Base-by-base conservation (phyloP, 2,113 vertebrate genomes). In the Engraulis encrasicolus region DNA sequence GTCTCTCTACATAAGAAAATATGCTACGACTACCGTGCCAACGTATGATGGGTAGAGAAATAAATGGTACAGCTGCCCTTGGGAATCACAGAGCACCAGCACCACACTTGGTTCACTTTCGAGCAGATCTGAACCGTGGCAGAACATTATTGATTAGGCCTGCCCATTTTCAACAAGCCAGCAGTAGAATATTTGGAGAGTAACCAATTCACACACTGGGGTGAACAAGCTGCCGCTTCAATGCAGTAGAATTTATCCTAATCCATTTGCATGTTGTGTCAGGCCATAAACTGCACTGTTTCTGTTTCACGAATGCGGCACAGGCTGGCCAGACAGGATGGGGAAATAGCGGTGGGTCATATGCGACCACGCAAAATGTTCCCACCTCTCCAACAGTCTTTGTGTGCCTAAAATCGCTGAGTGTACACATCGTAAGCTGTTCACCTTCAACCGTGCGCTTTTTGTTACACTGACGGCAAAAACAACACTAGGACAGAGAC, bases 391-490 rank as follows among this genome's bases (percentile, higher is more conserved):
- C 85, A 84, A 77, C 84, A 80, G 87, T 92, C 94, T 95, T 95
- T 95, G 93, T 95, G 94, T 89, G 48, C 82, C 20, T 85, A 88
- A 91, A 94, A 93, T 86, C 87, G 92, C 93, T 93, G 94, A 95
- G 91, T 86, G 82, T 40, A 91, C 92, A 88, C 78, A 84, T 71
- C 88, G 83, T 85, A 85, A 49, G 52, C 87, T 79, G 88, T 81
- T 89, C 61, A 84, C 84, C 86, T 89, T 86, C 87, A 89, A 82
- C 81, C 91, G 86, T 85, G 84, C 31, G 66, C 61, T 83, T 88
- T 78, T 79, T 81, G 83, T 81, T 78, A 79, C 81, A 78, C 82
- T 80, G 78, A 79, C 50, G 54, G 48, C 50, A 78, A 83, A 85
- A 82, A 81, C 86, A 31, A 66, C 23, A n/a, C 36, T 27, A 45